phyloP scores from a whole-genome alignment of 2,113 vertebrate species.

The Peromyscus leucopus region DNA sequence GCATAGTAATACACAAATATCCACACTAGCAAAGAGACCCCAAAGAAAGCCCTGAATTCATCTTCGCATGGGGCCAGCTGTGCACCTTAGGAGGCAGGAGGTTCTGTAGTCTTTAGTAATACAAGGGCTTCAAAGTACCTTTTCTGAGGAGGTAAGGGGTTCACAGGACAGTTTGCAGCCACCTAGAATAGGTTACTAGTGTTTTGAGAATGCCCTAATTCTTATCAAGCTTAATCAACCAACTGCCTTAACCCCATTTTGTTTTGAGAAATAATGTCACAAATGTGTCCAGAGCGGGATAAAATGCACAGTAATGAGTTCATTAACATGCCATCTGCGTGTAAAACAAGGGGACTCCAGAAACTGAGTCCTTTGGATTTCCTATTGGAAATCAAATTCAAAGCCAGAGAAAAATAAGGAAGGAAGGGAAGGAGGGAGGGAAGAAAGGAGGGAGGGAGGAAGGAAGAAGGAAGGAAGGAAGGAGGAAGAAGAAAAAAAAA shows the following conservation, averaged over 20 bases:
- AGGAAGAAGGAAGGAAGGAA: not conserved
- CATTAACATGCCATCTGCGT: constrained; percentile 87
- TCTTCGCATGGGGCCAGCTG: not conserved
- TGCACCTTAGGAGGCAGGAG: not conserved
- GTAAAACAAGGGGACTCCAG: constrained; percentile 82
- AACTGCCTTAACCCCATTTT: constrained; percentile 78
- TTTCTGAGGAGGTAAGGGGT: not conserved
- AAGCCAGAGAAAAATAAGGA: constrained; percentile 52
- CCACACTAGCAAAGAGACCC: not conserved
- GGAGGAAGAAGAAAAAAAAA: too few species aligned
- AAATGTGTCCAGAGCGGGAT: constrained; percentile 83
- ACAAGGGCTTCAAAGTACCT: not conserved
- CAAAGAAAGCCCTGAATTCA: not conserved
- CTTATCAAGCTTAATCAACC: constrained; percentile 76
- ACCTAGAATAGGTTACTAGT: constrained; percentile 15
- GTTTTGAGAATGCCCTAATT: constrained; percentile 48
- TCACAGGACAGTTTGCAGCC: not conserved
- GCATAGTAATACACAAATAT: not conserved
- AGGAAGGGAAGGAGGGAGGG: not conserved
- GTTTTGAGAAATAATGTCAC: constrained; percentile 83
- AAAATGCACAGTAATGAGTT: constrained; percentile 87
- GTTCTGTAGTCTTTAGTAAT: not conserved
- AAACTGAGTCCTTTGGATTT: constrained; percentile 84
- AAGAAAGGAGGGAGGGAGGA: not conserved
- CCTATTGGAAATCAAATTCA: constrained; percentile 80